Base-by-base conservation (phyloP, 2,797 vertebrate species). In the Pangasius sanitwongsei region DNA sequence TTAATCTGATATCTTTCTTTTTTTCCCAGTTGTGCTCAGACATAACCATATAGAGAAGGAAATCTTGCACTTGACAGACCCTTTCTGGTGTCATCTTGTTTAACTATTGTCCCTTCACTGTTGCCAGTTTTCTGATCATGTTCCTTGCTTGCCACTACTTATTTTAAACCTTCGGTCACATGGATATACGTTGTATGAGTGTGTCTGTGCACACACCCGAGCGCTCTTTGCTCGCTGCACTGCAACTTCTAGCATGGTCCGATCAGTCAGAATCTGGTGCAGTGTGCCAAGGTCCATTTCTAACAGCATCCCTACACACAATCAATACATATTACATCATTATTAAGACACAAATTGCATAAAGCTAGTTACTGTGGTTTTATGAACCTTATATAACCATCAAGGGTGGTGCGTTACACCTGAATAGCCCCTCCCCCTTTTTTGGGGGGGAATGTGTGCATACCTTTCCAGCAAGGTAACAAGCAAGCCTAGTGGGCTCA, bases 261-360 rank as follows among this genome's bases (percentile, higher is more conserved):
- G 94, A 89, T 97, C 94, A 31, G 87, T 48, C 83, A 97, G 93
- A 87, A 97, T 92, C 92, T 95, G 92, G 41, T 90, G 93, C 82
- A 96, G 93, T 65, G 90, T 93, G 69, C 83, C 88, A 2, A 91
- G 86, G 55, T 96, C 95, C 96, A 97, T 95, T 92, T 97, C 97
- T 90, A 97, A 93, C 2, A 97, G 93, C 97, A 97, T 97, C 5
- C 97, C 96, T 97, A 65, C 70, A 92, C n/a, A 90, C 59, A 44
- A 63, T 44, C 37, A n/a, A 83, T 8, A 83, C 59, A 83, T 6
- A 59, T 18, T 41, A 37, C 57, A 61, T 82, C 25, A 83, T 65
- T n/a, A 63, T 83, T 83, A 23, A 90, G n/a, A 74, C 34, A 87
- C 72, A 87, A 2, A 55, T 31, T 84, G 50, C 15, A 67, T 8